Base-by-base conservation (phyloP, 2,113 vertebrate genomes). In the Hyla sarda region DNA sequence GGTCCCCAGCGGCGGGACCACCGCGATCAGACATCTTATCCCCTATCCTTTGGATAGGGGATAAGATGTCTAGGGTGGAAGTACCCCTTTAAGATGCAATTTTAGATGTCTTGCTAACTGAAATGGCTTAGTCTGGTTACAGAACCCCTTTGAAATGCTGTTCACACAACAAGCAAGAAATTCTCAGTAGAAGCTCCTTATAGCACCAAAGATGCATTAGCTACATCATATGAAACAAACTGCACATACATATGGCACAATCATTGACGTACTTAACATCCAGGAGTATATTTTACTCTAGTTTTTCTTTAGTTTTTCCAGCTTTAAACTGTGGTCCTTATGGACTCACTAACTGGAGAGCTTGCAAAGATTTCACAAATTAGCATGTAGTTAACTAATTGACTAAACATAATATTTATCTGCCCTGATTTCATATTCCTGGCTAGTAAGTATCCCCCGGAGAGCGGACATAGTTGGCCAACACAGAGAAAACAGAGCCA, bases 321-420 rank as follows among this genome's bases (percentile, higher is more conserved):
- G 14, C 58, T 81, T 56, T 28, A 41, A 60, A 28, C 45, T 17
- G 3, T 12, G 47, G 56, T 47, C 56, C 78, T 11, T 34, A 12
- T 5, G n/a, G 56, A 25, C 10, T 60, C 32, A 41, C 52, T 80
- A 60, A 45, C 58, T 81, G 56, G 78, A 58, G 14, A 1, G 21
- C 25, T 56, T 65, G 58, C 78, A 47, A 47, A 25, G 7, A 62
- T 65, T 80, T 65, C 58, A 45, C 56, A 65, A 65, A 81, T 81
- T 65, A 81, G 14, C 56, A 65, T 65, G 34, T 47, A 41, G 54
- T 79, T 79, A 60, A 79, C 32, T 19, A 81, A 81, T 81, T 28
- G 60, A 65, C 37, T 81, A 65, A 65, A 25, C 58, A 81, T 65
- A 81, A 81, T 47, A 81, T 81, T 45, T 80, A 47, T 65, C 37